Evolutionary conservation across 2,888 invertebrate genomes (phyloP), one percentile per base, ranked within the genome.

Genomic region (Carabus problematicus): DNA sequence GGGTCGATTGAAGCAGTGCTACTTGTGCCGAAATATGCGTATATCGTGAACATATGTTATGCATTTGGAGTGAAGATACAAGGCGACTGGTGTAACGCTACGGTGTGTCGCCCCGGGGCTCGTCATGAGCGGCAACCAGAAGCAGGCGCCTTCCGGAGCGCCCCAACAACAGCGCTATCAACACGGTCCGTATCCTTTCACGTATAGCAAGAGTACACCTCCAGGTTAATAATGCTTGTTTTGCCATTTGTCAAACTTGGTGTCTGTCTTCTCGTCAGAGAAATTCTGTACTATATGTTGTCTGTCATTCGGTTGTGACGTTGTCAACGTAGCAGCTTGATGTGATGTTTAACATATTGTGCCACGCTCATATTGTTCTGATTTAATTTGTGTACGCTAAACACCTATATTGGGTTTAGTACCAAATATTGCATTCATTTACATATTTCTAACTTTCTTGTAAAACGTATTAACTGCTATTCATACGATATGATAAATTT

Each of bases 121-220:
- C 82, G 82, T 85, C 82, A 88, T 88, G 88, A 88, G 87, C 83
- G 85, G 86, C 82, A 88, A 87, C 84, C 87, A 86, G 82, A 88
- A 87, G 82, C 87, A 85, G 84, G 84, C 85, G 85, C 86, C 87
- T 81, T 81, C 85, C 81, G 86, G 86, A 81, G 85, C 85, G 79
- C 84, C 81, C 84, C 80, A 86, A 83, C 79, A 83, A 84, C 81
- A 85, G 83, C 80, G 85, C 80, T 85, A 84, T 78, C 81, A 83
- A 74, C 82, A 84, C 79, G 83, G 82, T 81, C 79, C 85, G 86
- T 87, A 87, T 87, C 86, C 86, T 87, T 87, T 86, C 83, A 76
- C 82, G 73, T 72, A 70, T 73, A 70, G 60, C 71, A 71, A 60
- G 42, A 42, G 52, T 19, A 60, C n/a, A 52, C 52, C 9, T 60